These are phyloP conservation scores for Onychostoma macrolepis DNA, from an alignment of 2,113 vertebrate species.

Conservation along the genomic window DNA sequence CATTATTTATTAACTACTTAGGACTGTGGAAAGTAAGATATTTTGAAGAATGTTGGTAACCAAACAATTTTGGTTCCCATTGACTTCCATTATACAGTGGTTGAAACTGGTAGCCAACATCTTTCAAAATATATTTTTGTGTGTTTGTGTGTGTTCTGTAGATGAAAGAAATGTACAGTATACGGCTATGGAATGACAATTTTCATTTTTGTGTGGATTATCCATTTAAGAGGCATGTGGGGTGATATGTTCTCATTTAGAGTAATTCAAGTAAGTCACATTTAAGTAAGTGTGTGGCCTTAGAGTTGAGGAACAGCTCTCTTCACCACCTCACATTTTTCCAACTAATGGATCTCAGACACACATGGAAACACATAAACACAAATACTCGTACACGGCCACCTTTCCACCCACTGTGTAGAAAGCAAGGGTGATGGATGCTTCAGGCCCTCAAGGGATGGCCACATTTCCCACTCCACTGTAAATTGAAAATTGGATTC, in stretches of 20 bases:
- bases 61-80: background rate
- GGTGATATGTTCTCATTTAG: background rate
- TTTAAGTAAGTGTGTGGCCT: slow-evolving; percentile 2
- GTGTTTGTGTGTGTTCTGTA: background rate
- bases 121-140: background rate
- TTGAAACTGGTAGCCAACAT: background rate
- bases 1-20: too few species aligned
- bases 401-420: slow-evolving; percentile 59
- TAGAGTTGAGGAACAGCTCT: background rate
- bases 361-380: background rate
- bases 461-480: slow-evolving; percentile 80
- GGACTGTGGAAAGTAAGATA: background rate
- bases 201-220: background rate
- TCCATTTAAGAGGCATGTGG: background rate
- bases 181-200: background rate
- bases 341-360: slow-evolving; percentile 3
- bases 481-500: slow-evolving; percentile 81
- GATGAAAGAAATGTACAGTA: background rate
- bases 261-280: background rate
- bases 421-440: slow-evolving; percentile 64
- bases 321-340: slow-evolving; percentile 6
- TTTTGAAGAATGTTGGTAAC: background rate
- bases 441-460: slow-evolving; percentile 59
- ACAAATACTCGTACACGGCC: slow-evolving; percentile 44
- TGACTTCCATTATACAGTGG: background rate